Percentiles rank a stretch among this genome's conserved stretches.
Evolutionary conservation across 2,113 vertebrate genomes (phyloP).

Genomic region (Reinhardtius hippoglossoides): DNA sequence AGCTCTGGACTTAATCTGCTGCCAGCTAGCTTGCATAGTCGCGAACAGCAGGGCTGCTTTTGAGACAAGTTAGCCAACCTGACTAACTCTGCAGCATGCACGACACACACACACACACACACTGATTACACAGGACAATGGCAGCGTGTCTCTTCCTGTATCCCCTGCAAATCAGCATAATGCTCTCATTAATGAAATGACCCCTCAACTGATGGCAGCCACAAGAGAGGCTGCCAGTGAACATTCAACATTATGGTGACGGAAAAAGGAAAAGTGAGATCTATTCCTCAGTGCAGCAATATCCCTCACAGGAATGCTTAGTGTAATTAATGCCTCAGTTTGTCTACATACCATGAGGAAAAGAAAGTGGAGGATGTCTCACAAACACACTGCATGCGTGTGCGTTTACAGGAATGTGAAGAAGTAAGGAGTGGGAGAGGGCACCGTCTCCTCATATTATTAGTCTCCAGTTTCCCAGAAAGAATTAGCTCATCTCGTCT

Average conservation of each 20-base stretch:
- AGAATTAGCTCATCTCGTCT: slow-evolving; percentile 11
- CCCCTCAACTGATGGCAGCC: slow-evolving; percentile 21
- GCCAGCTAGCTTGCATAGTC: slow-evolving; percentile 55
- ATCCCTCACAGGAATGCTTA: slow-evolving; percentile 7
- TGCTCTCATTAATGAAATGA: slow-evolving; percentile 42
- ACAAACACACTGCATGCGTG: not conserved
- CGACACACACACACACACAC: slow-evolving; percentile 1
- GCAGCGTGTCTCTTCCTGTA: slow-evolving; percentile 19
- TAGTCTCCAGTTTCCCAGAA: not conserved
- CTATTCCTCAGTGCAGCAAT: slow-evolving; percentile 13
- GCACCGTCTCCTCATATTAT: not conserved
- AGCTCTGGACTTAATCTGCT: slow-evolving; percentile 72
- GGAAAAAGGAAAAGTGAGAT: slow-evolving; percentile 32
- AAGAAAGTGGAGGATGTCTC: not conserved
- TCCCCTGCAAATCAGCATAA: slow-evolving; percentile 38
- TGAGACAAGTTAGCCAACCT: slow-evolving; percentile 50
- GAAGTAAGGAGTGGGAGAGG: not conserved
- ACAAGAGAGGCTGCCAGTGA: slow-evolving; percentile 10
- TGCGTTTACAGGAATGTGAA: slow-evolving; percentile 14
- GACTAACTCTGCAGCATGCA: slow-evolving; percentile 49
- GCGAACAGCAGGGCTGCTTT: slow-evolving; percentile 61
- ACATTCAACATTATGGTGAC: slow-evolving; percentile 13
- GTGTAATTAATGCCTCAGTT: slow-evolving; percentile 15
- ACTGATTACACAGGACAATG: slow-evolving; percentile 30
- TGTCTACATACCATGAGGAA: not conserved